Conservation (phyloP, 2,113 vertebrate genomes). For the Thalassarche chlororhynchos region DNA sequence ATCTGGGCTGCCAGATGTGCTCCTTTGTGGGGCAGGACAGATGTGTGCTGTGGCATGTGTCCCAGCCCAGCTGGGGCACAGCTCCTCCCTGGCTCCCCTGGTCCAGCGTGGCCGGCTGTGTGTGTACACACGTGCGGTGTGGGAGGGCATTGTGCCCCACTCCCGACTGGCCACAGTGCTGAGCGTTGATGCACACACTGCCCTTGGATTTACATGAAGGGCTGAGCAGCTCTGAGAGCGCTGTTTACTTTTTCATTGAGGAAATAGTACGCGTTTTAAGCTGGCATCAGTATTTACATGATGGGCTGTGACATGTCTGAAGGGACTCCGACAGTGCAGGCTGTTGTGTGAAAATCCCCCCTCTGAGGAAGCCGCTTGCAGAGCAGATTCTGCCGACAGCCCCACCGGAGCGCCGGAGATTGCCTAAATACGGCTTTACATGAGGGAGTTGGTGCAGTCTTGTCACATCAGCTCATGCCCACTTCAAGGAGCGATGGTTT, state of each 20-base stretch:
- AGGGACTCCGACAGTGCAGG: background rate
- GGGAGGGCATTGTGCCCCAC: accelerated
- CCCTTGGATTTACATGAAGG: background rate
- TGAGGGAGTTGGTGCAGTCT: accelerated
- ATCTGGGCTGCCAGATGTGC: background rate
- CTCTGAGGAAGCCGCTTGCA: background rate
- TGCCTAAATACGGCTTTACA: background rate
- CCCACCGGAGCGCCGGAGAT: accelerated
- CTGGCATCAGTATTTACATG: background rate
- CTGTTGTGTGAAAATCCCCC: background rate
- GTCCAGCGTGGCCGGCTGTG: accelerated
- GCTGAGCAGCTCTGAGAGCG: background rate
- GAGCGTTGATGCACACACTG: accelerated
- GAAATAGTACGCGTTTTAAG: accelerated
- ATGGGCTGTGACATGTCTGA: background rate
- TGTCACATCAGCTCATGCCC: background rate
- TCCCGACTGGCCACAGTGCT: accelerated
- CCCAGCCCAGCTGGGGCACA: background rate
- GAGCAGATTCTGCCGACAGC: background rate
- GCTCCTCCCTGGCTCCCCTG: background rate
- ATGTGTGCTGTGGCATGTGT: background rate
- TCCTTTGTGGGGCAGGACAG: accelerated
- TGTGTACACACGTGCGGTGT: accelerated
- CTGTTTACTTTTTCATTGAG: background rate
- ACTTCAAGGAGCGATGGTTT: background rate